These are phyloP conservation scores for Eulemur albifrons DNA, from an alignment of 2,797 vertebrate genomes.

Conservation along the genomic window DNA sequence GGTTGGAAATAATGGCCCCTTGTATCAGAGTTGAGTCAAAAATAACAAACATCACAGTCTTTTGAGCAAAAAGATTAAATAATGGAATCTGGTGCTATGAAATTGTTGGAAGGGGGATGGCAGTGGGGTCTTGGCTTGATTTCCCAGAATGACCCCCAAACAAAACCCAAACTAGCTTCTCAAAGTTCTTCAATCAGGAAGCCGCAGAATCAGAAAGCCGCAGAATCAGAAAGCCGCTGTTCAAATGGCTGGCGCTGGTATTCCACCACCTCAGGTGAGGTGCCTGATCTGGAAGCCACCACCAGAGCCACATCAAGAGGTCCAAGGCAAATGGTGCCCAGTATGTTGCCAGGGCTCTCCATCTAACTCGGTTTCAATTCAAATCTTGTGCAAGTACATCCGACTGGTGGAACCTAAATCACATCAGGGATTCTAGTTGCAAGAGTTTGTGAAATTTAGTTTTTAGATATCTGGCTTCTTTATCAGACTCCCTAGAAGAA, in stretches of 20 bases:
- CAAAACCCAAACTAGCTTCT: neutral
- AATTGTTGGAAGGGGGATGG: neutral
- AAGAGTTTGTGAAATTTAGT: neutral
- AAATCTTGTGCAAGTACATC: neutral
- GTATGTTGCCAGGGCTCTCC: accelerated
- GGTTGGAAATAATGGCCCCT: neutral
- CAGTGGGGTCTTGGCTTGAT: neutral
- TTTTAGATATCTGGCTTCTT: neutral
- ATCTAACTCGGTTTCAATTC: neutral
- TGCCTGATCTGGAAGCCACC: neutral
- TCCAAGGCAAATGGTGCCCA: neutral
- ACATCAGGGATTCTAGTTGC: neutral
- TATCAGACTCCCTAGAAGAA: neutral
- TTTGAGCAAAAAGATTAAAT: neutral
- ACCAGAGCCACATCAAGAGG: neutral
- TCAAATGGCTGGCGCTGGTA: neutral
- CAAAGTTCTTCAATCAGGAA: neutral
- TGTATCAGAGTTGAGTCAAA: neutral
- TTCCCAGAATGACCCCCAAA: neutral
- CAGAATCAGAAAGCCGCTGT: too few species aligned
- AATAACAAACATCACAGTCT: neutral
- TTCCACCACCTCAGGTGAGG: neutral
- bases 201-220: neutral
- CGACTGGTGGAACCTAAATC: neutral
- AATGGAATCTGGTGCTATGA: neutral